Conservation (phyloP, 1,140 invertebrate genomes). For the Stenopsyche tienmushanensis region DNA sequence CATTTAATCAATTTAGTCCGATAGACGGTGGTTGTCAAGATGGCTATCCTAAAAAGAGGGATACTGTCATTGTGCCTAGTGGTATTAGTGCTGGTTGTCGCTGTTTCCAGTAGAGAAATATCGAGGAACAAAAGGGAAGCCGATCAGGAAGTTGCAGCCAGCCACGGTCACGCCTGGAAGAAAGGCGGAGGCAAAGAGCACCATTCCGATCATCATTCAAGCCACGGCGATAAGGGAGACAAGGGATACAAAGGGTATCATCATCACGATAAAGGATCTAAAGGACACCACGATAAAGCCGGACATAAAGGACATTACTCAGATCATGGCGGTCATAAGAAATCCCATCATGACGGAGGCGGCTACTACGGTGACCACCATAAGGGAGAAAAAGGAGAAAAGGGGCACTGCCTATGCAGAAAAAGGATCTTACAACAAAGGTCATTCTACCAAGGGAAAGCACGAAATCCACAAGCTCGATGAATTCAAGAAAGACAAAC, state of each 20-base stretch:
- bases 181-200: conserved; percentile 43
- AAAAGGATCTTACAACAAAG: conserved; percentile 69
- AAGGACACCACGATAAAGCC: conserved; percentile 71
- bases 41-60: conserved; percentile 36
- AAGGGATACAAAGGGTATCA: conserved; percentile 62
- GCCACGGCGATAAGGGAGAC: conserved; percentile 58
- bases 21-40: too few relatives aligned
- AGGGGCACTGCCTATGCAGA: conserved; percentile 63
- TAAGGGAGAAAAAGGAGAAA: conserved; percentile 71
- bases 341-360: conserved; percentile 70
- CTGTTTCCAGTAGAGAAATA: conserved; percentile 31
- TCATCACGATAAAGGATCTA: conserved; percentile 60
- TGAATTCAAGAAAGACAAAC: conserved; percentile 54
- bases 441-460: conserved; percentile 74
- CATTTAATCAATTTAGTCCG: too few relatives aligned
- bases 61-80: conserved; percentile 26
- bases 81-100: conserved; percentile 20
- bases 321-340: conserved; percentile 71
- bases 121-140: conserved; percentile 29
- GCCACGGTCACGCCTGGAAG: conserved; percentile 29
- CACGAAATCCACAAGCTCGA: conserved; percentile 74
- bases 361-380: conserved; percentile 71
- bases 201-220: conserved; percentile 58
- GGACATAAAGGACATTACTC: conserved; percentile 68
- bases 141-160: conserved; percentile 17